Conservation (phyloP, 2,888 invertebrate genomes). For the Sesia apiformis region DNA sequence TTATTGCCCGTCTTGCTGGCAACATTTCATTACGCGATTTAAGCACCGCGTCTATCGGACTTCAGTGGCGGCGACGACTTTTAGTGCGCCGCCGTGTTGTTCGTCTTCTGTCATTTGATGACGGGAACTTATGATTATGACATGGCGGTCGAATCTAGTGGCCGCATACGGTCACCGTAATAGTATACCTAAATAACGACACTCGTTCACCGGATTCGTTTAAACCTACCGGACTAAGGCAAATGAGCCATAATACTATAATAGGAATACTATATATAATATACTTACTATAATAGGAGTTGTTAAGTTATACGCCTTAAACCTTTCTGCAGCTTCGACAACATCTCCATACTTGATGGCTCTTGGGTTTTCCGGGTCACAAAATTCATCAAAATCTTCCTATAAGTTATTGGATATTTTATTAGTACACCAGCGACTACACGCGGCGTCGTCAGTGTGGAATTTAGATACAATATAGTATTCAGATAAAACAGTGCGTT, state of each 20-base stretch:
- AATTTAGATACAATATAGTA: no score
- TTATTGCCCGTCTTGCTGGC: no score
- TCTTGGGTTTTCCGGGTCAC: slow-evolving; percentile 53
- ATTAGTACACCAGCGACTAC: not conserved
- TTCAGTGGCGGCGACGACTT: no score
- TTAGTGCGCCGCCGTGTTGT: no score
- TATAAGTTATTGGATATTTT: slow-evolving; percentile 13
- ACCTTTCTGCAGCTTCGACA: slow-evolving; percentile 27
- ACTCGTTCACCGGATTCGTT: no score
- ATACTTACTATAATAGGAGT: slow-evolving; percentile 44
- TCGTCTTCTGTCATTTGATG: no score
- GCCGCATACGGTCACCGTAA: no score
- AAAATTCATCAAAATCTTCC: slow-evolving; percentile 57
- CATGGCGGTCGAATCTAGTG: not conserved
- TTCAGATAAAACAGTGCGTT: no score
- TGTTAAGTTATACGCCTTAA: slow-evolving; percentile 22
- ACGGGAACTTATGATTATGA: no score
- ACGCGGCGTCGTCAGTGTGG: no score
- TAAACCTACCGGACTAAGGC: not conserved
- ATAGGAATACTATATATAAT: not conserved
- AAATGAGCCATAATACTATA: not conserved
- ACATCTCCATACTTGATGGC: slow-evolving; percentile 37
- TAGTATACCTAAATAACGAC: not conserved
- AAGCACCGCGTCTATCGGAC: no score
- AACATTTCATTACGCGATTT: no score